phyloP scores from a whole-genome alignment of 1,140 invertebrate genomes.

The Solenopsis fugax region DNA sequence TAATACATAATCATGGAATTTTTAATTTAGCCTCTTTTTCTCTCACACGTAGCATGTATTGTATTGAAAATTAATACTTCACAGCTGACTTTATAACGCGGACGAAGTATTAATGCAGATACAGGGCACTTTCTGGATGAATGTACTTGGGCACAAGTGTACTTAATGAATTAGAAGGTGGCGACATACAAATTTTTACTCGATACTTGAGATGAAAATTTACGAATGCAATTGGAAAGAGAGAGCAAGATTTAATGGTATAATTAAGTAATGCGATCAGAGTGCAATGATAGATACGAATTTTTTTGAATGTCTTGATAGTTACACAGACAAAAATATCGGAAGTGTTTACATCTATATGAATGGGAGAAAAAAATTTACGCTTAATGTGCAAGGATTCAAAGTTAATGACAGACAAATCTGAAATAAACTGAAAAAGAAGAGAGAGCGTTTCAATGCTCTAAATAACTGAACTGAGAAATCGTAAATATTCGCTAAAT shows the following conservation, averaged over 20 bases:
- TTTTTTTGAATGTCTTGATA: constrained; percentile 22
- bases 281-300: background rate
- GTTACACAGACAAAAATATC: background rate
- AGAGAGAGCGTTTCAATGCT: constrained; percentile 54
- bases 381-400: constrained; percentile 32
- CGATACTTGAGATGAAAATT: constrained; percentile 40
- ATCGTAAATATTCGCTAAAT: background rate
- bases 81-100: constrained; percentile 25
- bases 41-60: background rate
- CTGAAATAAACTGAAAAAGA: constrained; percentile 26
- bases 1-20: background rate
- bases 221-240: constrained; percentile 40
- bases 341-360: constrained; percentile 24
- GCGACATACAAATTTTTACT: constrained; percentile 54
- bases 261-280: constrained; percentile 22
- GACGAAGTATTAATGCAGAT: constrained; percentile 34
- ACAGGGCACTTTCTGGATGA: constrained; percentile 46
- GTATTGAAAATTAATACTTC: background rate
- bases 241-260: background rate
- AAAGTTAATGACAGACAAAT: constrained; percentile 24
- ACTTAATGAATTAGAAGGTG: constrained; percentile 51
- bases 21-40: background rate
- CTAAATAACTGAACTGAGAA: constrained; percentile 28
- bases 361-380: constrained; percentile 29
- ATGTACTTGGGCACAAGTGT: constrained; percentile 61